Evolutionary conservation across 2,797 vertebrate genomes (phyloP), one percentile per base, ranked within the genome.

Genomic region (Otolemur crassicaudatus): DNA sequence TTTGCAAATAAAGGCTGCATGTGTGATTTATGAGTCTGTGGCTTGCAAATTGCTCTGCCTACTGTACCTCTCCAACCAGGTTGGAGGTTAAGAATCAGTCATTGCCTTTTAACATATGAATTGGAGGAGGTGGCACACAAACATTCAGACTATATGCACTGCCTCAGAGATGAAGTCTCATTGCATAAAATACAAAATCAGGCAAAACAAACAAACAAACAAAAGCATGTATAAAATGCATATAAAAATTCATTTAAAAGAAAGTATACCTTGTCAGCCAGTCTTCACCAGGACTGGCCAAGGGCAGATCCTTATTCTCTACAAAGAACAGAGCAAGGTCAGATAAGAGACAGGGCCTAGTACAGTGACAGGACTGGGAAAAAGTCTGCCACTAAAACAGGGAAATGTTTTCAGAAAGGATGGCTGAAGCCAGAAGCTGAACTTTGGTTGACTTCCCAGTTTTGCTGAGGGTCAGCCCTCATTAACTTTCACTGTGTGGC

Each of bases 371-470:
- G 75, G 90, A 49, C 40, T 43, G 37, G 81, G 84, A 80, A 87
- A 90, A 1, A 79, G 53, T 34, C 20, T 70, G 25, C 73, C 75
- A 20, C 61, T 40, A 16, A 90, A 40, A 93, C 65, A 87, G 23
- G 22, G 61, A 72, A 7, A 0, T 0, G 2, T 83, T 70, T 95
- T 96, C 46, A 20, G 56, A 76, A 95, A 83, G 69, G 72, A 72
- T 37, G 67, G 76, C 90, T 77, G 9, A 22, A 91, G 77, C 69
- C 90, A 60, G 49, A 89, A 77, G 94, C 73, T 90, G 95, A 95
- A 96, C 94, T 95, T 56, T 79, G 83, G 80, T 67, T 94, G 93
- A 93, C 95, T 91, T 97, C 95, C 73, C 87, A 87, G 77, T 58
- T 92, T 70, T 73, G 87, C 92, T 17, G 67, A 82, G 91, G 92